A percentile compares a stretch with the other conserved stretches of the same genome.
Evolutionary conservation across 2,888 invertebrate genomes (phyloP).

Genomic region (Aporophyla lueneburgensis): DNA sequence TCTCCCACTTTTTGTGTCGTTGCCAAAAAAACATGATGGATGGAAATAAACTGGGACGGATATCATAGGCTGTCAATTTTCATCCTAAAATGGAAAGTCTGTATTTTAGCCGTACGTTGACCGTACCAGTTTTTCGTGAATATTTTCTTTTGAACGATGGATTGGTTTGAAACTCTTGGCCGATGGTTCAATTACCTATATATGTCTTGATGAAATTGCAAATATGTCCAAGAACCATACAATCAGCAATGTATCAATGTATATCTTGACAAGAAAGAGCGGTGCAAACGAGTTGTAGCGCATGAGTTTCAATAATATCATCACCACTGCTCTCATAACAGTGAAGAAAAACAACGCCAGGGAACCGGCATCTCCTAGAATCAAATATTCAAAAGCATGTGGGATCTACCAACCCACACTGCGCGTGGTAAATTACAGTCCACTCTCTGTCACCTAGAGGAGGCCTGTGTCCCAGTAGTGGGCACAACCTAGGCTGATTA

Average conservation of each 20-base stretch:
- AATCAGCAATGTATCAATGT: neutral
- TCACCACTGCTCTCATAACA: no score
- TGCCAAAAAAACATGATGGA: conserved; percentile 64
- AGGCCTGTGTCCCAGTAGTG: no score
- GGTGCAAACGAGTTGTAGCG: no score
- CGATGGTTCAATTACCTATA: neutral
- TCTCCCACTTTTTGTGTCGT: conserved; percentile 41
- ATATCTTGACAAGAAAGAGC: neutral
- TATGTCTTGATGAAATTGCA: neutral
- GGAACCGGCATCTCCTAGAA: no score
- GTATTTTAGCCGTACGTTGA: conserved; percentile 27
- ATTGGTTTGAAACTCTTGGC: conserved; percentile 3
- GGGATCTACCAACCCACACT: no score
- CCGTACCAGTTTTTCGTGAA: conserved; percentile 22
- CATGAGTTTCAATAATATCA: no score
- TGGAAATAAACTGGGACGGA: conserved; percentile 46
- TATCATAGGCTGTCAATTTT: conserved; percentile 31
- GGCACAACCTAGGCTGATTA: no score
- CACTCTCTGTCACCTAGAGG: no score
- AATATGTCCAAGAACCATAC: neutral
- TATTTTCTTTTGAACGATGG: conserved; percentile 26
- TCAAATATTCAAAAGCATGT: no score
- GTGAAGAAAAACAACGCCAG: no score
- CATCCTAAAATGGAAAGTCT: conserved; percentile 35
- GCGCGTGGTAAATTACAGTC: no score